phyloP scores from a whole-genome alignment of 1,140 invertebrate genomes.

The Platorchestia sp. region DNA sequence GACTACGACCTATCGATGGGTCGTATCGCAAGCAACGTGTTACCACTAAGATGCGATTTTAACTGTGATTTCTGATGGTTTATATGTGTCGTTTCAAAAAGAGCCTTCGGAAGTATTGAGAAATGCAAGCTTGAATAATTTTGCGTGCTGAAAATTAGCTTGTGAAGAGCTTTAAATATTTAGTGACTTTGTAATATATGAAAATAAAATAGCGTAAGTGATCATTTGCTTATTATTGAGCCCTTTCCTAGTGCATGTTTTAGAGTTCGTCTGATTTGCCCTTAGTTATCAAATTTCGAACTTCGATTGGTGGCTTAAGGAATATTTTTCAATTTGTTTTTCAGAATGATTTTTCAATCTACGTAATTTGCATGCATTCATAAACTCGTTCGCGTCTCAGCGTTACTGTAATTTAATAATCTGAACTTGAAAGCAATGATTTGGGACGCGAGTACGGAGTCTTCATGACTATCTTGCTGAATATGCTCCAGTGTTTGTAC shows the following conservation, averaged over 20 bases:
- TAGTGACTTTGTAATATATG: background rate
- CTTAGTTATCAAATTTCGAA: background rate
- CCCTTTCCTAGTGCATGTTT: background rate
- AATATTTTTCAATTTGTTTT: background rate
- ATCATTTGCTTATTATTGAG: background rate
- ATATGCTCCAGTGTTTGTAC: background rate
- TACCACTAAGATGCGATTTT: too few relatives aligned
- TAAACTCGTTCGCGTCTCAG: background rate
- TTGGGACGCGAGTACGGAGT: background rate
- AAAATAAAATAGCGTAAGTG: background rate
- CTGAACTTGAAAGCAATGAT: background rate
- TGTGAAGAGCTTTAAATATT: background rate
- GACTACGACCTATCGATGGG: too few relatives aligned
- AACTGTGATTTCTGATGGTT: too few relatives aligned
- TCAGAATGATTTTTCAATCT: background rate
- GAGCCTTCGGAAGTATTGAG: background rate
- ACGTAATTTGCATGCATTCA: background rate
- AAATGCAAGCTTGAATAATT: background rate
- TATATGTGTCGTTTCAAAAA: background rate
- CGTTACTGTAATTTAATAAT: background rate
- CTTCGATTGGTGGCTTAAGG: background rate
- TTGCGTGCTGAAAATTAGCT: background rate
- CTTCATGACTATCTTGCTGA: background rate
- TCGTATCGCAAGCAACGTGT: too few relatives aligned
- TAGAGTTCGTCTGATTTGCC: background rate